phyloP scores from a whole-genome alignment of 2,797 vertebrate species.

The Rhinichthys osculus region DNA sequence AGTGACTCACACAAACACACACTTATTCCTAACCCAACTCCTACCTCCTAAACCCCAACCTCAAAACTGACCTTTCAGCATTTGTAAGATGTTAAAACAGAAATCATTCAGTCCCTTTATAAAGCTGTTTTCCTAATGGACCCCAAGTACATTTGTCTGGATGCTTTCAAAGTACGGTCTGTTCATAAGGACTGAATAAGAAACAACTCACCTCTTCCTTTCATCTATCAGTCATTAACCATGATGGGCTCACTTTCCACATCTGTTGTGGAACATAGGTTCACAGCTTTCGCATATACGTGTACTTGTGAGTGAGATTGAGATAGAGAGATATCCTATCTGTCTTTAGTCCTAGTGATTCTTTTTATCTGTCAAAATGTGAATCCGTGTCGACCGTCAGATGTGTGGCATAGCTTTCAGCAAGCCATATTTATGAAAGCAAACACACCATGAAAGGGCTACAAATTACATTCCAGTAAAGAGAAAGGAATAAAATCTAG shows the following conservation, averaged over 20 bases:
- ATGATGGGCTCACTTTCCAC: conserved; percentile 11
- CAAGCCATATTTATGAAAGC: background rate
- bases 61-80: background rate
- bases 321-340: conserved; percentile 8
- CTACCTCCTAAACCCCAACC: background rate
- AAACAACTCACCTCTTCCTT: background rate
- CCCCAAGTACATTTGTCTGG: background rate
- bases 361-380: background rate
- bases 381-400: background rate
- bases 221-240: conserved; percentile 30
- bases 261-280: background rate
- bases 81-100: background rate
- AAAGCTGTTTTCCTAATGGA: background rate
- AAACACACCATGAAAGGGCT: background rate
- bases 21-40: background rate
- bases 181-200: background rate
- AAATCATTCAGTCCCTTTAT: background rate
- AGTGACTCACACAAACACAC: background rate
- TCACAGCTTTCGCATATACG: background rate
- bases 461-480: background rate
- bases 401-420: background rate
- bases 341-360: background rate
- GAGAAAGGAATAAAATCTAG: background rate
- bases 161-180: background rate
- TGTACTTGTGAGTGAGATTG: background rate